Base-by-base conservation (phyloP, 2,888 invertebrate species). In the Hylaea fasciaria region DNA sequence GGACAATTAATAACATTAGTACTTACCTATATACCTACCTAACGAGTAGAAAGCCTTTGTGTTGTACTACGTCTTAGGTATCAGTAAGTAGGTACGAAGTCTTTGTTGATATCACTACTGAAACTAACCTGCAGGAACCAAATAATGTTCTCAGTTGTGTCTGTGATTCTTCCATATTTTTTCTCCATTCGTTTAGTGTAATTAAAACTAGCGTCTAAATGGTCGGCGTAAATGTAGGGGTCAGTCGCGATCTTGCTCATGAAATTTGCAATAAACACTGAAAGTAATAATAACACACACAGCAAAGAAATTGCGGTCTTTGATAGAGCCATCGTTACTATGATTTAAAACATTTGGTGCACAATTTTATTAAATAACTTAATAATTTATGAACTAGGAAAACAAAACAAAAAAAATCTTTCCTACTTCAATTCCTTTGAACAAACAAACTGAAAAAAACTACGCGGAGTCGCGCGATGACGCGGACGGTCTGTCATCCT, bases 101-200 rank as follows among this genome's bases (percentile, higher is more conserved):
- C 17, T 58, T 54, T 49, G 57, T 51, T 57, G n/a, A 47, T 40
- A 52, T 60, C 50, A 54, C 45, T 54, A 37, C 29, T 49, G 46
- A 43, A 48, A 78, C 76, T 84, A 85, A 96, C 96, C 94, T 96
- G 96, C 65, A 96, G 76, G 85, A 96, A 96, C 96, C 96, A 96
- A 68, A 96, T 89, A 48, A 96, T 82, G 76, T 95, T 93, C 45
- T 94, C 86, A 11, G 87, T 74, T 0, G 93, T 91, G 74, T 94
- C 93, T 44, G 89, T 90, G 53, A 95, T 93, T 69, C 72, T 76
- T 47, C 78, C 87, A 82, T 87, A 93, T 72, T 89, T 88, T 62
- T 81, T 73, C 63, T 70, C 78, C 65, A 92, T 71, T 70, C 84
- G 78, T 62, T 77, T 81, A 11, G 87, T 86, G 59, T 82, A 78